Base-by-base conservation (phyloP, 2,113 vertebrate genomes). In the Dromiciops gliroides region DNA sequence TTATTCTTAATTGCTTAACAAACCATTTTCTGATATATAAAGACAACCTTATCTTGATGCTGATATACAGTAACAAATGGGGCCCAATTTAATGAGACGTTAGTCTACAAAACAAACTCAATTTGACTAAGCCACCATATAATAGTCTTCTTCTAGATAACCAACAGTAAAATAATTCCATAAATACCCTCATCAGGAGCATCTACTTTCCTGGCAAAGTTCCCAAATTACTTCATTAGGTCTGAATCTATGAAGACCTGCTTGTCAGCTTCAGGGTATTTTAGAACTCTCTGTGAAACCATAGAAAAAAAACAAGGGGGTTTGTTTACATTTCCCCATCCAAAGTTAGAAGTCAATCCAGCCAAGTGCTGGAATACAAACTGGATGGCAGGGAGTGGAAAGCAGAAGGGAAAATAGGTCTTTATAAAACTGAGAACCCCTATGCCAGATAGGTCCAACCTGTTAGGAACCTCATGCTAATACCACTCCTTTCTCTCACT, bases 21-120 rank as follows among this genome's bases (percentile, higher is more conserved):
- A 67, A 67, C 53, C 24, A 31, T 60, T 60, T 60, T 60, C 28
- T 31, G 28, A 31, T 11, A 60, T 11, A 60, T 60, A 60, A 60
- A 60, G 56, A 67, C 12, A 67, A 37, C 31, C 60, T 67, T 37
- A 67, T 67, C 12, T 67, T 67, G 4, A 37, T 67, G 31, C 60
- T 37, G 60, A 31, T 67, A 12, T 67, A 67, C n/a, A 91, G 94
- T n/a, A 53, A 94, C 75, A 91, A 91, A 94, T 24, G 24, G 92
- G 94, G 92, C 90, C 50, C 48, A 91, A 95, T 96, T 94, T 95
- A 96, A 97, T 90, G 31, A 96, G 89, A 90, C 91, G 4, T 92
- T 91, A 89, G 90, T 90, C 60, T 60, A 93, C 75, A 2, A 23
- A 12, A 60, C 51, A 89, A 92, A 91, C 4, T 90, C 1, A 49